These are phyloP conservation scores for Rotaria macrura DNA, from an alignment of 2,888 invertebrate genomes.

Conservation along the genomic window DNA sequence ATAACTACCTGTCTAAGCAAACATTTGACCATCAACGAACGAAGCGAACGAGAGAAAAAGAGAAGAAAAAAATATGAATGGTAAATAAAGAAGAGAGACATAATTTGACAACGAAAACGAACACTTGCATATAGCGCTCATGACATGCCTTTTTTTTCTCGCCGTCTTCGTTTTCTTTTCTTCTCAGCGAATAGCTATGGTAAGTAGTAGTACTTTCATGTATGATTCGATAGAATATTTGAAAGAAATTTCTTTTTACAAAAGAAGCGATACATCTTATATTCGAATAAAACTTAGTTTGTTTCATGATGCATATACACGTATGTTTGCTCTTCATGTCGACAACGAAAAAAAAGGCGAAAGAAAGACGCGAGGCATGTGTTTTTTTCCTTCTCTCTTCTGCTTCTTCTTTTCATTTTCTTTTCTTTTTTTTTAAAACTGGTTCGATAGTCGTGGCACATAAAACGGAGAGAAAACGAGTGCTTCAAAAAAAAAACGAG, in stretches of 20 bases:
- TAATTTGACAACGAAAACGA: slow-evolving; percentile 12
- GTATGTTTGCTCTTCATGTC: slow-evolving; percentile 4
- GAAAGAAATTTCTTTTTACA: too few species aligned
- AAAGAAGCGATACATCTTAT: too few species aligned
- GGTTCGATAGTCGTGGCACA: not conserved
- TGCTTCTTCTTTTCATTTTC: not conserved
- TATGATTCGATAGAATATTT: too few species aligned
- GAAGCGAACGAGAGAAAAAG: not conserved
- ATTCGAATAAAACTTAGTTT: too few species aligned
- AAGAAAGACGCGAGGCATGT: not conserved
- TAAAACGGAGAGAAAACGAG: not conserved
- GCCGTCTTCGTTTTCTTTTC: slow-evolving; percentile 6
- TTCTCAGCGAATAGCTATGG: not conserved
- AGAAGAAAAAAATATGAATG: not conserved
- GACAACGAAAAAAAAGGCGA: not conserved
- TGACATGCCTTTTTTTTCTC: not conserved
- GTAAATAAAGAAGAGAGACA: not conserved
- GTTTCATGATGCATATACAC: not conserved
- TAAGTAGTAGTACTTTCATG: too few species aligned
- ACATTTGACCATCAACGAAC: slow-evolving; percentile 20
- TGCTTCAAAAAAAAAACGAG: not conserved
- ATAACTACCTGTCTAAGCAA: slow-evolving; percentile 15
- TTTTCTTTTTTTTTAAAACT: not conserved
- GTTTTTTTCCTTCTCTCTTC: not conserved
- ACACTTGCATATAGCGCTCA: not conserved